Evolutionary conservation across 2,113 vertebrate genomes (phyloP).

Genomic region (Solea solea): DNA sequence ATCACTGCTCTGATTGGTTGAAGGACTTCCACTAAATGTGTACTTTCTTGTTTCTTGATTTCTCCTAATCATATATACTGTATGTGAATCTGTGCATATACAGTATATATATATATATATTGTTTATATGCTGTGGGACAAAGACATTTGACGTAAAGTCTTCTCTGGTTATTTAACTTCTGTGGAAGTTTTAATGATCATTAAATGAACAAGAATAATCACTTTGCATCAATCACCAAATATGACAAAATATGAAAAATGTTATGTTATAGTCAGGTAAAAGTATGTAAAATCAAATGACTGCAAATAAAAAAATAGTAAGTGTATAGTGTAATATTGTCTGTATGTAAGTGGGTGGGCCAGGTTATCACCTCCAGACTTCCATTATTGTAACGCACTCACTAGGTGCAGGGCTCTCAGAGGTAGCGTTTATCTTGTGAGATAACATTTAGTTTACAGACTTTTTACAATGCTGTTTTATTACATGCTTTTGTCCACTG

Average conservation of each 20-base stretch:
- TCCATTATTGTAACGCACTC: slow-evolving; percentile 27
- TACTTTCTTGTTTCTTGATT: slow-evolving; percentile 17
- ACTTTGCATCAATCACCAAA: no score
- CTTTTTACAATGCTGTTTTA: slow-evolving; percentile 21
- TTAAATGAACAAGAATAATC: slow-evolving; percentile 4
- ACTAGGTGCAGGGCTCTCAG: slow-evolving; percentile 20
- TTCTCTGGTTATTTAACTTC: slow-evolving; percentile 8
- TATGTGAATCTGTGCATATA: not conserved
- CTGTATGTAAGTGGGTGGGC: slow-evolving; percentile 19
- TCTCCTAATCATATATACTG: slow-evolving; percentile 3
- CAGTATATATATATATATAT: not conserved
- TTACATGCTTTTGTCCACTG: not conserved
- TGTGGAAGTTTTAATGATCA: not conserved
- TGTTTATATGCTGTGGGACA: slow-evolving; percentile 62
- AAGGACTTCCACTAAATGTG: slow-evolving; percentile 36
- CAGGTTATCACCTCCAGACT: slow-evolving; percentile 44
- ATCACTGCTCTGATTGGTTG: slow-evolving; percentile 45
- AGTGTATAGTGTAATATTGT: not conserved
- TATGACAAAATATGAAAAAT: no score
- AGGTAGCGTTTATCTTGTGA: slow-evolving; percentile 58
- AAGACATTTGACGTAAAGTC: slow-evolving; percentile 43
- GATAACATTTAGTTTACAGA: slow-evolving; percentile 52
- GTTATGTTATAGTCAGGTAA: not conserved
- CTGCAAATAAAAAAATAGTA: not conserved
- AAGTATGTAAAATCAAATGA: not conserved